Percentiles rank a stretch among this genome's conserved stretches.
phyloP scores from a whole-genome alignment of 2,888 invertebrate species.

The Erebia ligea region DNA sequence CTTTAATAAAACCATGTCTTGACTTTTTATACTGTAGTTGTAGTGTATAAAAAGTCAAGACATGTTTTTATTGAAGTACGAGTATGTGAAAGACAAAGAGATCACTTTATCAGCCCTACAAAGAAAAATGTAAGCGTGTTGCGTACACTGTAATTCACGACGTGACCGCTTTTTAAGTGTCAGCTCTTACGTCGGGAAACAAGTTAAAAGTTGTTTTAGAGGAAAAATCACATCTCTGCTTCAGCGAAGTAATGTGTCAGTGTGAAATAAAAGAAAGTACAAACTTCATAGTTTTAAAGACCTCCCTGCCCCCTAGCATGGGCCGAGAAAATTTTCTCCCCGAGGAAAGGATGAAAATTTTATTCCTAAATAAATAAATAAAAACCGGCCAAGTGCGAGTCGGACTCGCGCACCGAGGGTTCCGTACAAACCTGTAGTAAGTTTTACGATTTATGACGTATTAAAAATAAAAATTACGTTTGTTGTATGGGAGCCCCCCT shows the following conservation, averaged over 20 bases:
- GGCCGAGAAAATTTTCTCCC: no score
- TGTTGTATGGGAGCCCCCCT: no score
- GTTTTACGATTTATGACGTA: no score
- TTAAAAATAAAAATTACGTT: no score
- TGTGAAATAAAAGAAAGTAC: slow-evolving; percentile 3
- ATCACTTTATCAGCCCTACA: slow-evolving; percentile 37
- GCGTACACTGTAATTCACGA: slow-evolving; percentile 29
- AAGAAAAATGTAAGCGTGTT: slow-evolving; percentile 37
- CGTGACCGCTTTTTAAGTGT: slow-evolving; percentile 35
- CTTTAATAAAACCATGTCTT: background rate
- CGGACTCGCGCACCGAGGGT: no score
- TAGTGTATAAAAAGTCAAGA: no score
- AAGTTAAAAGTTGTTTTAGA: slow-evolving; percentile 21
- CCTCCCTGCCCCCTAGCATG: no score
- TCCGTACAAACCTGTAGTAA: no score
- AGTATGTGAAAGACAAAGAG: slow-evolving; percentile 34
- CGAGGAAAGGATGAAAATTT: no score
- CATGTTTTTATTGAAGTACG: slow-evolving; percentile 2
- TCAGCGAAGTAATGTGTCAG: background rate
- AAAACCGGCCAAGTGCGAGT: no score
- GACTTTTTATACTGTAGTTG: background rate
- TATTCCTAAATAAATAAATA: no score
- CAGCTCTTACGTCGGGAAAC: slow-evolving; percentile 22
- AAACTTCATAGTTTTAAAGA: no score
- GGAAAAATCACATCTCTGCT: slow-evolving; percentile 9